Conservation (phyloP, 2,113 vertebrate species). For the Tachysurus vachellii region DNA sequence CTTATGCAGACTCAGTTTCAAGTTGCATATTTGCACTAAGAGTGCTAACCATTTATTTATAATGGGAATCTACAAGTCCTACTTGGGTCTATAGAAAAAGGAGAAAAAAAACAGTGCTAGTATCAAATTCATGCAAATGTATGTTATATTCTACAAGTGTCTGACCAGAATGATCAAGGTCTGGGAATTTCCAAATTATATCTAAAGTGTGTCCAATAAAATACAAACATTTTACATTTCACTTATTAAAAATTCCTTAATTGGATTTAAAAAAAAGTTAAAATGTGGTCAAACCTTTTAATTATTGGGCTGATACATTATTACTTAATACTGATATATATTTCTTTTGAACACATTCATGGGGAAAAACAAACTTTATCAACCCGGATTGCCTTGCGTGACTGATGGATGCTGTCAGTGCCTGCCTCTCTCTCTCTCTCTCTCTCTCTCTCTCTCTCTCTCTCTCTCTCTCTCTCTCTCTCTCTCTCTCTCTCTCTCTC, state of each 20-base stretch:
- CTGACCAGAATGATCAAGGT: not conserved
- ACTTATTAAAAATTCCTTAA: not conserved
- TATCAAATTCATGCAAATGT: not conserved
- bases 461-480: not conserved
- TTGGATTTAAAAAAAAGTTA: not conserved
- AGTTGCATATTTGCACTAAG: not conserved
- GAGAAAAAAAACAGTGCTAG: not conserved
- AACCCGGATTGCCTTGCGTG: constrained; percentile 34
- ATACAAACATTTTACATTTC: not conserved
- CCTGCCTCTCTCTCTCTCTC: not conserved
- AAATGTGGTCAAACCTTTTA: not conserved
- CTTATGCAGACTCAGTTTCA: not conserved
- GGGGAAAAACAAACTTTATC: not conserved
- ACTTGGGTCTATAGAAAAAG: not conserved
- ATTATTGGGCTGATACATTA: not conserved
- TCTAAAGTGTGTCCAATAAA: not conserved
- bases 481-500: not conserved
- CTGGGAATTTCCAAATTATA: not conserved
- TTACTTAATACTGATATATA: not conserved
- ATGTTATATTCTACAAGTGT: not conserved
- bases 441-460: not conserved
- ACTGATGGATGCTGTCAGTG: constrained; percentile 20
- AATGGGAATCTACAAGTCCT: not conserved
- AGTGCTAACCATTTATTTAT: not conserved
- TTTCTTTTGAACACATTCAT: not conserved